Evolutionary conservation across 2,113 vertebrate genomes (phyloP).

Genomic region (Hemibagrus wyckioides): DNA sequence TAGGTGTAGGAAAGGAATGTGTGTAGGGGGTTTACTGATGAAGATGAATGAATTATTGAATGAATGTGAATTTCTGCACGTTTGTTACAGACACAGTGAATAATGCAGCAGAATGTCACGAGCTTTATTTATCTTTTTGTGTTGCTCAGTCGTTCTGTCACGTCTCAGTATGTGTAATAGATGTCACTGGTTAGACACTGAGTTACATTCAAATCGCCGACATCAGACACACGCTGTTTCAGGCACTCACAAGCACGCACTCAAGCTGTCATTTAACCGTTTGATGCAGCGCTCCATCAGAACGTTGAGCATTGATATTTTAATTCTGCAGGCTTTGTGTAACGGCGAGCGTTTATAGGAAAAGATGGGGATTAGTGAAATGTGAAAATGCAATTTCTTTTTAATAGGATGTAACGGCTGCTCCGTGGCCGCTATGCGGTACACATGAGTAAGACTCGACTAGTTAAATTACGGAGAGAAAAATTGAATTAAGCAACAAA

Average conservation of each 20-base stretch:
- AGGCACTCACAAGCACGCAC: not conserved
- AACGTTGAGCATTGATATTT: not conserved
- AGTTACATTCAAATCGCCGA: conserved; percentile 2
- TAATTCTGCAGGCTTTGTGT: not conserved
- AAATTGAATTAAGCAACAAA: not conserved
- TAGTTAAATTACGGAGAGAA: not conserved
- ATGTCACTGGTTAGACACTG: conserved; percentile 18
- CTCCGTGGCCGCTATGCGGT: not conserved
- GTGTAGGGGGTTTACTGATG: not conserved
- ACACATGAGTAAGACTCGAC: not conserved
- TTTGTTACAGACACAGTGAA: conserved; percentile 9
- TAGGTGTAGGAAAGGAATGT: not conserved
- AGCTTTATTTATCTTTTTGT: conserved; percentile 29
- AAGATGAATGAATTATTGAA: conserved; percentile 19
- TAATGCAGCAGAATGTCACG: conserved; percentile 18
- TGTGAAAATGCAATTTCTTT: not conserved
- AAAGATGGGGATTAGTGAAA: not conserved
- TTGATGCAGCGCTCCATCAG: not conserved
- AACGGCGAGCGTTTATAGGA: not conserved
- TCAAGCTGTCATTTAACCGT: conserved; percentile 27
- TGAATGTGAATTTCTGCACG: not conserved
- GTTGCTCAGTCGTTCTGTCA: conserved; percentile 18
- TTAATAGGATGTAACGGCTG: not conserved
- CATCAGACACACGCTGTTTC: conserved; percentile 17
- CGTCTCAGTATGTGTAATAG: conserved; percentile 20